Evolutionary conservation across 2,113 vertebrate genomes (phyloP).

Genomic region (Bos javanicus): DNA sequence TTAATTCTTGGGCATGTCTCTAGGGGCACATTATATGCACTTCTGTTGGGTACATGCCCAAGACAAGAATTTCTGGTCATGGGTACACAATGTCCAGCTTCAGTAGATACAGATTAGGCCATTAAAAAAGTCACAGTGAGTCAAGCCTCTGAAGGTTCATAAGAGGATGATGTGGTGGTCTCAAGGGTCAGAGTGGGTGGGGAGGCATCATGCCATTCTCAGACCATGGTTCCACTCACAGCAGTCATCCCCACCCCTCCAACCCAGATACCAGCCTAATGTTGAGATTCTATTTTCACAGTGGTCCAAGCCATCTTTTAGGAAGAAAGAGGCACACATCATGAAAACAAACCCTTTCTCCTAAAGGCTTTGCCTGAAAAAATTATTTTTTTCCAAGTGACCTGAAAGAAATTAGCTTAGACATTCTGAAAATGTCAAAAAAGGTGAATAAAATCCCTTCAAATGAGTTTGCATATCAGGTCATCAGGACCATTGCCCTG

Average conservation of each 20-base stretch:
- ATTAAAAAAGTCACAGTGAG: not conserved
- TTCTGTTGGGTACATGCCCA: not conserved
- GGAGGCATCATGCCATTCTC: too few relatives aligned
- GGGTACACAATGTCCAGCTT: not conserved
- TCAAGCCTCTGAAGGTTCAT: not conserved
- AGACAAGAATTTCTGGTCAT: not conserved
- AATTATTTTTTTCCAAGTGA: not conserved
- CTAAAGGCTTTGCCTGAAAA: not conserved
- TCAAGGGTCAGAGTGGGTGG: not conserved
- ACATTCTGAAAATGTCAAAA: not conserved
- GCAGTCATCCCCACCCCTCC: too few relatives aligned
- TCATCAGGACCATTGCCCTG: not conserved
- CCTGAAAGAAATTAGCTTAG: not conserved
- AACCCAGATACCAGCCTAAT: not conserved
- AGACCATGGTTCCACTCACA: too few relatives aligned
- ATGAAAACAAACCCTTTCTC: not conserved
- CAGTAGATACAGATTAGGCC: too few relatives aligned
- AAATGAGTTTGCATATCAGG: not conserved
- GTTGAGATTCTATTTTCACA: not conserved
- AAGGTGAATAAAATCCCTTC: not conserved
- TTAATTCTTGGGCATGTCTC: not conserved
- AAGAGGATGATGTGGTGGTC: not conserved
- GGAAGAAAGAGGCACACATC: not conserved
- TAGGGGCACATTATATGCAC: too few relatives aligned
- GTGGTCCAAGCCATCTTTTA: not conserved